phyloP scores from a whole-genome alignment of 2,888 invertebrate genomes.

The Nemotelus pantherinus region DNA sequence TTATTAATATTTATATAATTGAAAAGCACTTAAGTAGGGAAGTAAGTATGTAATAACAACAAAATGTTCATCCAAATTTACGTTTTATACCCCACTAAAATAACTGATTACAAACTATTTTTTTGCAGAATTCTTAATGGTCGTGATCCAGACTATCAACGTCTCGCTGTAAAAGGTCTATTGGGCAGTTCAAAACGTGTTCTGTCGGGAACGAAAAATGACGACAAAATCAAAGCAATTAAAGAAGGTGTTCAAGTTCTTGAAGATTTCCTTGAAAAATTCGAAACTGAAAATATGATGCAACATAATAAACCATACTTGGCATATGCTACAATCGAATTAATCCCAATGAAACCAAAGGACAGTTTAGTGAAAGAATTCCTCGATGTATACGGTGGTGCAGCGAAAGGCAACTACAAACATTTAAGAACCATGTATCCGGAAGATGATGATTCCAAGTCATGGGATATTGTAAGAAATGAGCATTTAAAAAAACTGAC shows the following conservation, averaged over 20 bases:
- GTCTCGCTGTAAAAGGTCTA: conserved; percentile 75
- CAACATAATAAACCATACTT: conserved; percentile 78
- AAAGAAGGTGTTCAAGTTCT: conserved; percentile 77
- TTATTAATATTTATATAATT: too few relatives aligned
- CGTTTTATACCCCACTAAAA: too few relatives aligned
- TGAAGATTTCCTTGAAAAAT: conserved; percentile 79
- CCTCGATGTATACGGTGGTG: conserved; percentile 74
- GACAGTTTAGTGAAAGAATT: conserved; percentile 68
- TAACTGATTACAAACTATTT: not conserved
- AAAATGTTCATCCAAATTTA: too few relatives aligned
- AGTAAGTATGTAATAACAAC: too few relatives aligned
- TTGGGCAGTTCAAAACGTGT: conserved; percentile 78
- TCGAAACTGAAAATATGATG: conserved; percentile 73
- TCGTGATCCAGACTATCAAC: conserved; percentile 81
- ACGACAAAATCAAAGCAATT: conserved; percentile 78
- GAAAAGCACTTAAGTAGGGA: too few relatives aligned
- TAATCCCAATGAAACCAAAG: conserved; percentile 66
- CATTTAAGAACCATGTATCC: conserved; percentile 73
- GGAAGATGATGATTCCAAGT: conserved; percentile 67
- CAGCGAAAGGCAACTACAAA: conserved; percentile 70
- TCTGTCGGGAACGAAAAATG: conserved; percentile 78
- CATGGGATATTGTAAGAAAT: conserved; percentile 83
- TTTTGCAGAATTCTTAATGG: conserved; percentile 69
- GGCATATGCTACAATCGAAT: conserved; percentile 69
- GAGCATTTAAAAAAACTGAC: conserved; percentile 69